These are phyloP conservation scores for Psilopsiagon aymara DNA, from an alignment of 2,113 vertebrate species.

Conservation along the genomic window DNA sequence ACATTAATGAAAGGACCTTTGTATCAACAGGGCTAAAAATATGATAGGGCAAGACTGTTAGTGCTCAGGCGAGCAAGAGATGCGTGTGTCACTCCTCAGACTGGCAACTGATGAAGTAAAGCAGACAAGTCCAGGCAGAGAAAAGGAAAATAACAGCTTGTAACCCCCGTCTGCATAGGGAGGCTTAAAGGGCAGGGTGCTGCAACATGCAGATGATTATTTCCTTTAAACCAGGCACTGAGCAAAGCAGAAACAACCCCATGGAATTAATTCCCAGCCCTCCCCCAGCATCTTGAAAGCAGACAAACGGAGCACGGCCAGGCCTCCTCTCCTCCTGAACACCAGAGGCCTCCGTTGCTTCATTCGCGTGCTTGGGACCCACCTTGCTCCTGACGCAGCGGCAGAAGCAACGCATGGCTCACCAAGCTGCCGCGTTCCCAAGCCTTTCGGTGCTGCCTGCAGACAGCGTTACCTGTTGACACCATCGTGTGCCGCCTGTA, in stretches of 20 bases:
- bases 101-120: background rate
- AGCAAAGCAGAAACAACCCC: background rate
- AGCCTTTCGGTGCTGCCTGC: accelerated
- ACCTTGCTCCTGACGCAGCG: accelerated
- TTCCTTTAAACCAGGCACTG: background rate
- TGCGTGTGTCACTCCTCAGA: background rate
- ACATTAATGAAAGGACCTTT: background rate
- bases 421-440: accelerated
- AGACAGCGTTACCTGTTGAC: slow-evolving; percentile 82
- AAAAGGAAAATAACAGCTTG: background rate
- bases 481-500: slow-evolving; percentile 86
- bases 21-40: background rate
- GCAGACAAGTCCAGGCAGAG: background rate
- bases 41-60: background rate
- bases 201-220: background rate
- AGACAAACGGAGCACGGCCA: accelerated
- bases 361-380: accelerated
- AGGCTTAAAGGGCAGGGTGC: accelerated
- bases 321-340: no score
- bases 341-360: background rate
- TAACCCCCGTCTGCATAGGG: accelerated
- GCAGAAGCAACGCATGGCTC: accelerated
- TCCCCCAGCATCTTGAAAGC: background rate
- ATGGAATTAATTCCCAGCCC: background rate
- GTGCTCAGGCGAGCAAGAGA: background rate